Base-by-base conservation (phyloP, 2,888 invertebrate species). In the Creontiades dilutus region DNA sequence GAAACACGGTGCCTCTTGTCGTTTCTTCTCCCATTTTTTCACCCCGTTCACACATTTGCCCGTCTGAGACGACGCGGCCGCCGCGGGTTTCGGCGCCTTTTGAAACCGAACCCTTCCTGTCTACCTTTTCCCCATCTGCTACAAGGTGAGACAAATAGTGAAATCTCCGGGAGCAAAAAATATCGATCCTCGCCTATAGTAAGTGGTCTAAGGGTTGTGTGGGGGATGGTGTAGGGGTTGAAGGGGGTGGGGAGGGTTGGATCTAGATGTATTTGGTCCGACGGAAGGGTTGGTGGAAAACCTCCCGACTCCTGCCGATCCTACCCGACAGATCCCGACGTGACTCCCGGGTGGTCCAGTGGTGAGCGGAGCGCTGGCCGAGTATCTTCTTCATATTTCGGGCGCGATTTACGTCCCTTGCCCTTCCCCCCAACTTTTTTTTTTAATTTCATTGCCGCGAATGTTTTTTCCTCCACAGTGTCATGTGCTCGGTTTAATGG, bases 331-430 rank as follows among this genome's bases (percentile, higher is more conserved):
- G 11, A 23, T 37, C 27, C 88, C 88, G 88, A 88, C 61, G 13
- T 16, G 9, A 9, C 27, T 80, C 88, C 88, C 78, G 88, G 88
- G 88, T 78, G 88, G 88, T 88, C 88, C 88, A 88, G 88, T 88
- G 88, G 76, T 78, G 88, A 88, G 88, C 88, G 78, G 55, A 61
- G 88, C 76, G 88, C 88, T 88, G 80, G 80, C 88, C 88, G 88
- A 78, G 78, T 46, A 37, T 85, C 85, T 13, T 85, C 52, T 76
- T 28, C 52, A 75, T 68, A 52, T 88, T 88, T 88, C 85, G 88
- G 88, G 78, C 80, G 28, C 52, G 23, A 27, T 57, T 68, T 37
- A 68, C 76, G 76, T 68, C 75, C 76, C 86, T 23, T 14, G 14
- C 52, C 78, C 88, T n/a, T 47, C 68, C 46, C 16, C 28, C 86